Percentiles rank a stretch among this genome's conserved stretches.
Conservation (phyloP, 2,113 vertebrate genomes). For the Forbesichthys papilliferus region DNA sequence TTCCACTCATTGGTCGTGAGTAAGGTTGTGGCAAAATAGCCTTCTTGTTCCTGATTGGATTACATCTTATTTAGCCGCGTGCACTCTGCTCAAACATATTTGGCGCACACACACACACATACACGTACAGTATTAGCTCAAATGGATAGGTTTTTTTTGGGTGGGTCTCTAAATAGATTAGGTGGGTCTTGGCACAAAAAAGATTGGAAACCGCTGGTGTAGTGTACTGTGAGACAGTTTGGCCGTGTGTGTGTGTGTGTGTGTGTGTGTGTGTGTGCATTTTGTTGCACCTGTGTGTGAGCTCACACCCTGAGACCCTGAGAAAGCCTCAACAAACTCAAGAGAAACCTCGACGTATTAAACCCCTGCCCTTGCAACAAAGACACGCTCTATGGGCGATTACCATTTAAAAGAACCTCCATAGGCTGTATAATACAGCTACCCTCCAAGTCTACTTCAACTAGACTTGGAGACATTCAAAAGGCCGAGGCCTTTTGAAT, state of each 20-base stretch:
- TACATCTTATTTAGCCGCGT: too few species aligned
- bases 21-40: too few species aligned
- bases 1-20: too few species aligned
- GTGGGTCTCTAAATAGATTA: not conserved
- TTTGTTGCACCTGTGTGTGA: not conserved
- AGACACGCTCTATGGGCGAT: conserved; percentile 18
- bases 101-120: too few species aligned
- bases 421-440: conserved; percentile 13
- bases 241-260: conserved; percentile 4
- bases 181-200: too few species aligned
- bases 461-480: conserved; percentile 17
- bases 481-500: conserved; percentile 31
- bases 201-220: not conserved
- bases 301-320: not conserved
- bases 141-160: not conserved
- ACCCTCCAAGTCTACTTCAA: conserved; percentile 28
- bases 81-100: too few species aligned
- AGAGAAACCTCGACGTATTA: not conserved
- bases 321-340: conserved; percentile 17
- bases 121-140: too few species aligned
- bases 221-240: not conserved
- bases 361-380: conserved; percentile 27
- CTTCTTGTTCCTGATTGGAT: too few species aligned
- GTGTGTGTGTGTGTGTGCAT: not conserved
- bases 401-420: conserved; percentile 42